These are phyloP conservation scores for Callithrix jacchus DNA, from an alignment of 2,113 vertebrate species.

Conservation along the genomic window DNA sequence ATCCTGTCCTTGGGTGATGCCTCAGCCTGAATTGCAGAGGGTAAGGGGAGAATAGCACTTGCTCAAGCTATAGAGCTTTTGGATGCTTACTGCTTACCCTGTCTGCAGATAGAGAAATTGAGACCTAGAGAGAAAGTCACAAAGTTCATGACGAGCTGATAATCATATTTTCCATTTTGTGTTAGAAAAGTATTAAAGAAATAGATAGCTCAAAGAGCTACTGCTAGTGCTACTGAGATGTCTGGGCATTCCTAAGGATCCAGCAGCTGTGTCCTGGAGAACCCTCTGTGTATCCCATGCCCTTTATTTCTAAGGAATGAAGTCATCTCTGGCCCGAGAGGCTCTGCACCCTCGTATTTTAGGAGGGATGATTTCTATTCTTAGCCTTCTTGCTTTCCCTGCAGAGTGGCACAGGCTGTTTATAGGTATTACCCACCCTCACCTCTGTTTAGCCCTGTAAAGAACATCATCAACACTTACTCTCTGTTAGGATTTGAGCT, in stretches of 20 bases:
- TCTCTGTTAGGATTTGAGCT: neutral
- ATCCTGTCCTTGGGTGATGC: neutral
- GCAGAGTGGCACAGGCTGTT: neutral
- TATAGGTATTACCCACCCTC: fast-evolving
- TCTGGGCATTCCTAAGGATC: neutral
- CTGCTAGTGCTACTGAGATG: neutral
- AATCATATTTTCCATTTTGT: neutral
- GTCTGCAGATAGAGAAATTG: neutral
- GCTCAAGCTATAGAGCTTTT: fast-evolving
- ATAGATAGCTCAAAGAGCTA: neutral
- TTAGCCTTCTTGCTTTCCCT: neutral
- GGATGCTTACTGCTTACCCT: neutral
- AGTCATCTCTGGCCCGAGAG: neutral
- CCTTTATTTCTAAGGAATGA: neutral
- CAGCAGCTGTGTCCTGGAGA: neutral
- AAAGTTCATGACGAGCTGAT: neutral
- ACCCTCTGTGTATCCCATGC: neutral
- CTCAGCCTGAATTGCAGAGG: fast-evolving
- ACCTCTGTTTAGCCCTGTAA: neutral
- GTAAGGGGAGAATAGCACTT: neutral
- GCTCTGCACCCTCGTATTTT: neutral
- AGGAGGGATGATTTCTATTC: neutral
- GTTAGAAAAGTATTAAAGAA: neutral
- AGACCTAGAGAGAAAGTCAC: neutral
- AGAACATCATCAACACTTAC: neutral